Evolutionary conservation across 2,797 vertebrate genomes (phyloP), one percentile per base, ranked within the genome.

Genomic region (Odontamblyopus rebecca): DNA sequence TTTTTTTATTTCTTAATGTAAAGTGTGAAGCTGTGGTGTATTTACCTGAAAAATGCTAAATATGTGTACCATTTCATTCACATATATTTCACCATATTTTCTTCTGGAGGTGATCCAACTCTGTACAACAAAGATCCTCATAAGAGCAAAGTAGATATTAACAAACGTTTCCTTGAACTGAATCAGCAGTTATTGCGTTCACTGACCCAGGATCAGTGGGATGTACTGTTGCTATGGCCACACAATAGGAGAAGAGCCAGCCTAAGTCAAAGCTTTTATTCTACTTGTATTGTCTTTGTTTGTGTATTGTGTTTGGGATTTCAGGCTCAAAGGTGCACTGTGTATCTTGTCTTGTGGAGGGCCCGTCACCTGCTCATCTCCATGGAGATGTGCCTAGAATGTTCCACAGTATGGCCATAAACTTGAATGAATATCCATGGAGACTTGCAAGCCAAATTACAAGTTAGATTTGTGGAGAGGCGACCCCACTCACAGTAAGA

Each of bases 1-100:
- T 87, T 38, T 50, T 86, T 93, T 93, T 89, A 93, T 93, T 61
- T 91, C 77, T 88, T 76, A 68, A 81, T 87, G 83, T 85, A 89
- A 91, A 93, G 89, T 81, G 80, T 89, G 84, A 88, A 77, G 82
- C 26, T 80, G 73, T 73, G 77, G 83, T 89, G 85, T 80, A 88
- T 87, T 90, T 88, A 88, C 82, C 82, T 87, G 79, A 85, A 89
- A 86, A 82, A 86, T 82, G 84, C 82, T 88, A 82, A 62, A 38
- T 19, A 87, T 75, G 86, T 78, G 77, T 75, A 79, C 74, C 86
- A 77, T 29, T 71, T 73, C 77, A 74, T 85, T 71, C 67, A 75
- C 16, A 77, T n/a, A 44, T 38, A 41, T 63, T 23, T 27, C 59
- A 50, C 53, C 70, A 41, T 61, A 69, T 54, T 48, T 35, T 69